These are phyloP conservation scores for Protophormia terraenovae DNA, from an alignment of 2,888 invertebrate genomes.

Conservation along the genomic window DNA sequence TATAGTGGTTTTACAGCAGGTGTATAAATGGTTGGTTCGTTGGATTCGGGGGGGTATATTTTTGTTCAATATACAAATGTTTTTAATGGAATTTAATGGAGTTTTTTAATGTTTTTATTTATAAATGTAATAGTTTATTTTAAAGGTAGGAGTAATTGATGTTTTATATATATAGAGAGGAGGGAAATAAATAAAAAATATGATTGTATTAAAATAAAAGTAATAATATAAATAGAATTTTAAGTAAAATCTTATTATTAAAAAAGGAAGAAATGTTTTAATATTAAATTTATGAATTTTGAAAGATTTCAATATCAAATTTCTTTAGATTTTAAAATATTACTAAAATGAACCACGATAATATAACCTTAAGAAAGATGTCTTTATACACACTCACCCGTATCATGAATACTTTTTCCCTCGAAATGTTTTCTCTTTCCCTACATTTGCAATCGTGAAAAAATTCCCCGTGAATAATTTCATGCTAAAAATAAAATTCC, in stretches of 20 bases:
- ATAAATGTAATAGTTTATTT: conserved; percentile 29
- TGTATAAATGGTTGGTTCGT: conserved; percentile 33
- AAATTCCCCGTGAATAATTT: too few species aligned
- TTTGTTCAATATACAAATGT: conserved; percentile 51
- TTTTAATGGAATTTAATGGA: conserved; percentile 51
- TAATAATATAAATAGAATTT: conserved; percentile 23
- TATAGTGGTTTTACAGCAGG: conserved; percentile 70
- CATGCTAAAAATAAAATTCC: too few species aligned
- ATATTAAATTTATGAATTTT: not conserved
- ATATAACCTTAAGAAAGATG: too few species aligned
- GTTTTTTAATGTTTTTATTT: conserved; percentile 32
- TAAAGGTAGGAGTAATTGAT: conserved; percentile 23
- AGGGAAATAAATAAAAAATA: conserved; percentile 58
- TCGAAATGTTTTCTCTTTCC: too few species aligned
- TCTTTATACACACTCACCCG: too few species aligned
- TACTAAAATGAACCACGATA: too few species aligned
- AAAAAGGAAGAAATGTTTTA: not conserved
- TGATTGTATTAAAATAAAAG: conserved; percentile 5
- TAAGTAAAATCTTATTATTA: conserved; percentile 7
- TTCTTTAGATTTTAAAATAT: not conserved
- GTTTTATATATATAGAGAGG: conserved; percentile 26
- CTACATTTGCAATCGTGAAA: too few species aligned
- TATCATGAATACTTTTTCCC: too few species aligned
- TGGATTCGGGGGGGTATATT: conserved; percentile 31
- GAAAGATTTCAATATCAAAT: not conserved